Base-by-base conservation (phyloP, 2,888 invertebrate species). In the Limnephilus lunatus region DNA sequence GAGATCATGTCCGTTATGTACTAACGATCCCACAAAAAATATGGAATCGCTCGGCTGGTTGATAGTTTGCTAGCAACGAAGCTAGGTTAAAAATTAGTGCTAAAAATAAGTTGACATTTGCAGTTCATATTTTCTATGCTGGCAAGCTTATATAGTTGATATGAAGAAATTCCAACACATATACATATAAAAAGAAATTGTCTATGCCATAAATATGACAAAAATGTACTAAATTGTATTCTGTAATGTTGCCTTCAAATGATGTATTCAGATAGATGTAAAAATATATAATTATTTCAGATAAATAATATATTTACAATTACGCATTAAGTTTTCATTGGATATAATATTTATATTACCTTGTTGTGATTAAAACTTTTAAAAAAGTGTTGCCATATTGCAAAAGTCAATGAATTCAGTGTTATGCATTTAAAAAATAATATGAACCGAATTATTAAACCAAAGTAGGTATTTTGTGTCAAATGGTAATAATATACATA, bases 121-220 rank as follows among this genome's bases (percentile, higher is more conserved):
- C n/a, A 68, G n/a, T 68, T 25, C 68, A 68, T n/a, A n/a, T 68
- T 68, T n/a, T 25, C 7, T 5, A n/a, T 68, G 68, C 68, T 68
- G n/a, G 68, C 25, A 68, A 68, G 68, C 68, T 68, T 68, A n/a
- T 25, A 68, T 19, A 7, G 68, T 68, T 68, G 68, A 68, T 68
- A 68, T 25, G 9, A 25, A 68, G n/a, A 68, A 68, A 68, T 68
- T 68, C 25, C 9, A 68, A n/a, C 25, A 48, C 48, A 48, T 14
- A 48, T 44, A 25, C n/a, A n/a, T n/a, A n/a, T n/a, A n/a, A n/a
- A n/a, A n/a, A n/a, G n/a, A n/a, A n/a, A n/a, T n/a, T n/a, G n/a
- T n/a, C n/a, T n/a, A n/a, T n/a, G 68, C n/a, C 68, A 68, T 68
- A 68, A n/a, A 68, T 68, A 68, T 68, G 68, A 68, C 68, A 68